Conservation (phyloP, 2,113 vertebrate genomes). For the Actinemys pallida region DNA sequence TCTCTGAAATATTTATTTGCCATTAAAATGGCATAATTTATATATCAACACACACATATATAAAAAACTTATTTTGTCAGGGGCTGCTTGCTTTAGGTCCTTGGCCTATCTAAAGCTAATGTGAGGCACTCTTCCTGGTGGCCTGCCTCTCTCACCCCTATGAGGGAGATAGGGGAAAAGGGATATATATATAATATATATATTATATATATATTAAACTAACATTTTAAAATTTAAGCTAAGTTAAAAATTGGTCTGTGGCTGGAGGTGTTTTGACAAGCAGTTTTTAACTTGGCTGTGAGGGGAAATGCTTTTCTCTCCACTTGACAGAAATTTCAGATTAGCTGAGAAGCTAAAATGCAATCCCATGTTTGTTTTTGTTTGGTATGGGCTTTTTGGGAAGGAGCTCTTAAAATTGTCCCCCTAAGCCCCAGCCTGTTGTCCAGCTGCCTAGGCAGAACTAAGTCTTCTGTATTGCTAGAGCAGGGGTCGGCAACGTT, state of each 20-base stretch:
- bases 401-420: background rate
- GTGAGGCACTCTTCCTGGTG: background rate
- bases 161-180: background rate
- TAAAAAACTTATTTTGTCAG: background rate
- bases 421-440: background rate
- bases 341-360: background rate
- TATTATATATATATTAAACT: conserved; percentile 11
- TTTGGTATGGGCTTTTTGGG: background rate
- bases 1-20: conserved; percentile 54
- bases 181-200: background rate
- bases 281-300: background rate
- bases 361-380: background rate
- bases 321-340: background rate
- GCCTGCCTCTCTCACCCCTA: background rate
- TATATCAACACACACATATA: background rate
- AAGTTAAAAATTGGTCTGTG: background rate
- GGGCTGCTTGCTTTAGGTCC: background rate
- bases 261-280: background rate
- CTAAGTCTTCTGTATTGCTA: background rate
- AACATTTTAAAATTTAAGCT: conserved; percentile 8
- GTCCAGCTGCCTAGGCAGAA: background rate
- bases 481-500: no score
- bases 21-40: conserved; percentile 60
- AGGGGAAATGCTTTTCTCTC: background rate
- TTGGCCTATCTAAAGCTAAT: background rate